Conservation (phyloP, 2,113 vertebrate genomes). For the Neogale vison region DNA sequence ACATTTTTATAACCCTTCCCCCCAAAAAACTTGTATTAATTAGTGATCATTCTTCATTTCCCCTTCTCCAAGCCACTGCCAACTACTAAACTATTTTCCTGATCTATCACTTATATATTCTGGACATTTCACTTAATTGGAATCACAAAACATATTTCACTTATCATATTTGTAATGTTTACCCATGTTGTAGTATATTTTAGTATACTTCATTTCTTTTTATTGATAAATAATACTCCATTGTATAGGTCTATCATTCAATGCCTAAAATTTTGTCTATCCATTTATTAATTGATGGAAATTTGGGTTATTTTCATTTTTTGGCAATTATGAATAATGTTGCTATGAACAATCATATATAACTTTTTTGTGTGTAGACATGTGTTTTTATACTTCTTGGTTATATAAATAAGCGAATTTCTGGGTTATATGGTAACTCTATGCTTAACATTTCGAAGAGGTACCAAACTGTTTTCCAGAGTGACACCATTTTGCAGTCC, state of each 20-base stretch:
- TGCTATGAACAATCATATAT: not conserved
- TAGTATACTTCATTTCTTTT: not conserved
- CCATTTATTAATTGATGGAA: not conserved
- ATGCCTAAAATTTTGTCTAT: not conserved
- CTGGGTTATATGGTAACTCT: not conserved
- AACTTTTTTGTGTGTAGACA: not conserved
- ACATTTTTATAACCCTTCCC: not conserved
- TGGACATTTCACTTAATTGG: not conserved
- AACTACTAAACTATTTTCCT: not conserved
- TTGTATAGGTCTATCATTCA: not conserved
- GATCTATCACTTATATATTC: not conserved
- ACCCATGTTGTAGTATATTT: not conserved
- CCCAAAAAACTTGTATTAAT: not conserved
- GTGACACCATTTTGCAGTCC: not conserved
- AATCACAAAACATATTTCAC: not conserved
- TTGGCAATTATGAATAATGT: not conserved
- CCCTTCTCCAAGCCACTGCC: fast-evolving
- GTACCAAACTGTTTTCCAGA: not conserved
- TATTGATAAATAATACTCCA: not conserved
- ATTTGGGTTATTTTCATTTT: not conserved
- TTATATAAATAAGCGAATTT: not conserved
- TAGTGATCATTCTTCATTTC: not conserved
- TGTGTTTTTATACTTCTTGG: not conserved
- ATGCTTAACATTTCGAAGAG: not conserved
- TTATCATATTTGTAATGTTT: not conserved